phyloP scores from a whole-genome alignment of 1,140 invertebrate genomes.

The Spodoptera frugiperda region DNA sequence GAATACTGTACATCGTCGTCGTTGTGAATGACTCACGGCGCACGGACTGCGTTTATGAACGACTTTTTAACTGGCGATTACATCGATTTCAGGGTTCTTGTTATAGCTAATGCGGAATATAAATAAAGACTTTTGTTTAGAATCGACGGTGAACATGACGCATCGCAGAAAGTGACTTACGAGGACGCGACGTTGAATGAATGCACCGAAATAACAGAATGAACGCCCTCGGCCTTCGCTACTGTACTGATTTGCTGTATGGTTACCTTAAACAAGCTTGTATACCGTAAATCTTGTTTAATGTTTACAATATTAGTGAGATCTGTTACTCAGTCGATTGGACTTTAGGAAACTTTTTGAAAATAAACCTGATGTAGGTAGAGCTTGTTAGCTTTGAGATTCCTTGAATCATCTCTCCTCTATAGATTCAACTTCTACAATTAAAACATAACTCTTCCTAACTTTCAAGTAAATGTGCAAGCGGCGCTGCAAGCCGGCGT shows the following conservation, averaged over 20 bases:
- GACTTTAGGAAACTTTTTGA: not conserved
- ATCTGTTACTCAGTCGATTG: not conserved
- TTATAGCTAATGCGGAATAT: slow-evolving; percentile 33
- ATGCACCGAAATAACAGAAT: slow-evolving; percentile 71
- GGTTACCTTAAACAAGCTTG: slow-evolving; percentile 4
- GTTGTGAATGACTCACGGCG: slow-evolving; percentile 70
- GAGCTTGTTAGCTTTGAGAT: slow-evolving; percentile 1
- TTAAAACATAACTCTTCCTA: slow-evolving; percentile 2
- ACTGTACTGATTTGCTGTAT: slow-evolving; percentile 24
- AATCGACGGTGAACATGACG: slow-evolving; percentile 56
- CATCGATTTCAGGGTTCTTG: slow-evolving; percentile 43
- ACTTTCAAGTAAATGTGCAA: slow-evolving; percentile 6
- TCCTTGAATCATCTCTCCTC: slow-evolving; percentile 3
- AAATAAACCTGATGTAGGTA: not conserved
- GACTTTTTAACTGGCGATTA: slow-evolving; percentile 58
- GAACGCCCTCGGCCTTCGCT: slow-evolving; percentile 68
- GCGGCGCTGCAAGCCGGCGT: slow-evolving; percentile 4
- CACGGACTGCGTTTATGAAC: slow-evolving; percentile 64
- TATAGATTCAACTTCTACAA: not conserved
- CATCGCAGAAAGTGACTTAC: slow-evolving; percentile 58
- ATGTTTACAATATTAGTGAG: slow-evolving; percentile 15
- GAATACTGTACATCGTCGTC: slow-evolving; percentile 68
- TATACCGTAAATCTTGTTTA: slow-evolving; percentile 28
- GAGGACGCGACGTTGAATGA: slow-evolving; percentile 70
- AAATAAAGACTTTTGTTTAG: slow-evolving; percentile 42